phyloP scores from a whole-genome alignment of 1,140 invertebrate species.

The Penaeus japonicus region DNA sequence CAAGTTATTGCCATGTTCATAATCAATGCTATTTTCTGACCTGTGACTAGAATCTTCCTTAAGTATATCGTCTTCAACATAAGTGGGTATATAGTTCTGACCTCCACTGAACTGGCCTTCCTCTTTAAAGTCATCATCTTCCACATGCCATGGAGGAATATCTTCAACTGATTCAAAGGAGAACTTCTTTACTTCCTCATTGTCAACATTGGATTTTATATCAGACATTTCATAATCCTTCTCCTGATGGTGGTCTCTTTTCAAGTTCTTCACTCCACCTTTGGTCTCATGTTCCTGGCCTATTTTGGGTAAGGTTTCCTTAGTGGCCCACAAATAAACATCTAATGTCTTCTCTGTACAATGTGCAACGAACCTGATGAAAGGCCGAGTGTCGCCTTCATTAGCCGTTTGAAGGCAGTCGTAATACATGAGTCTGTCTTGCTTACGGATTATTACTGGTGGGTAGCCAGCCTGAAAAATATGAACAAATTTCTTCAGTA shows the following conservation, averaged over 20 bases:
- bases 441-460: conserved; percentile 92
- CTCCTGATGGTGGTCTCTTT: background rate
- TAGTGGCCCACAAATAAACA: conserved; percentile 70
- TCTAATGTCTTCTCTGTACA: conserved; percentile 94
- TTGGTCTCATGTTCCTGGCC: conserved; percentile 25
- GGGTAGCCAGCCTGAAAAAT: conserved; percentile 82
- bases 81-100: background rate
- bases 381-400: conserved; percentile 89
- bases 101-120: background rate
- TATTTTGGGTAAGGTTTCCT: conserved; percentile 35
- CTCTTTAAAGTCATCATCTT: background rate
- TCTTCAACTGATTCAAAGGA: conserved; percentile 22
- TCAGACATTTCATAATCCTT: background rate
- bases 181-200: background rate
- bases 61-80: conserved; percentile 21
- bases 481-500: background rate
- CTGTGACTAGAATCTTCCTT: background rate
- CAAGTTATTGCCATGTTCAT: background rate
- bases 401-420: conserved; percentile 89
- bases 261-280: background rate
- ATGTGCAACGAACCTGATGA: conserved; percentile 93
- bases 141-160: background rate
- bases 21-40: background rate
- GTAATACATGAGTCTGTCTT: conserved; percentile 81
- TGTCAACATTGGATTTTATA: background rate